Conservation (phyloP, 2,113 vertebrate genomes). For the Oryzias javanicus region DNA sequence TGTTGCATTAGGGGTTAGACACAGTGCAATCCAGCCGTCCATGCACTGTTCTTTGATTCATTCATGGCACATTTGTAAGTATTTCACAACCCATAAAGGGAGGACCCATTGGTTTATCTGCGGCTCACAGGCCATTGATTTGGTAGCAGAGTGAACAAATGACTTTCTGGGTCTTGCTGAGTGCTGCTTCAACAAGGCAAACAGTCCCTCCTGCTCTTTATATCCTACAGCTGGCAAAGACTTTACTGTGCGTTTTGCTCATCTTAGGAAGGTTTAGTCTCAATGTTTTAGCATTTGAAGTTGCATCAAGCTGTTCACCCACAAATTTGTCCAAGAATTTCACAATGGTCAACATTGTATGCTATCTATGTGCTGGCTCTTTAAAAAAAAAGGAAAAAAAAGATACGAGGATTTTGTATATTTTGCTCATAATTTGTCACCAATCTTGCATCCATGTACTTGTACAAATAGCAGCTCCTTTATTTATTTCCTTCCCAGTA, state of each 20-base stretch:
- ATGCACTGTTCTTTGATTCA: slow-evolving; percentile 39
- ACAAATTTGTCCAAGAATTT: slow-evolving; percentile 10
- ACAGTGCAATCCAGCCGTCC: not conserved
- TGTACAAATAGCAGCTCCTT: not conserved
- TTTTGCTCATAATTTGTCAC: too few relatives aligned
- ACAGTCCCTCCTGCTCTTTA: slow-evolving; percentile 30
- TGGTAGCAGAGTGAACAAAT: slow-evolving; percentile 73
- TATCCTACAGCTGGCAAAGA: slow-evolving; percentile 24
- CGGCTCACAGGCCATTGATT: slow-evolving; percentile 68
- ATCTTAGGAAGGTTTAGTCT: slow-evolving; percentile 31
- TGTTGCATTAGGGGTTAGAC: slow-evolving; percentile 17
- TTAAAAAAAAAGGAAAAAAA: not conserved
- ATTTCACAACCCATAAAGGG: slow-evolving; percentile 58
- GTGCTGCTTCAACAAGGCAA: slow-evolving; percentile 49
- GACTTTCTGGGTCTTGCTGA: slow-evolving; percentile 43
- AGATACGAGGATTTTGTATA: not conserved
- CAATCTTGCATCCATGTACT: not conserved
- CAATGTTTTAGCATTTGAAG: slow-evolving; percentile 42
- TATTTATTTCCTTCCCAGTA: not conserved
- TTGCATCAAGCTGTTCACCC: slow-evolving; percentile 48
- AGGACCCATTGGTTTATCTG: slow-evolving; percentile 52
- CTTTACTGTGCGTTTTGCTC: slow-evolving; percentile 29
- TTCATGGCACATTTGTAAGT: slow-evolving; percentile 46
- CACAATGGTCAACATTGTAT: slow-evolving; percentile 32
- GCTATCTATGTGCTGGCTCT: not conserved